A percentile compares a stretch with the other conserved stretches of the same genome.
phyloP scores from a whole-genome alignment of 2,888 invertebrate genomes.

The Rhyacophila evoluta region DNA sequence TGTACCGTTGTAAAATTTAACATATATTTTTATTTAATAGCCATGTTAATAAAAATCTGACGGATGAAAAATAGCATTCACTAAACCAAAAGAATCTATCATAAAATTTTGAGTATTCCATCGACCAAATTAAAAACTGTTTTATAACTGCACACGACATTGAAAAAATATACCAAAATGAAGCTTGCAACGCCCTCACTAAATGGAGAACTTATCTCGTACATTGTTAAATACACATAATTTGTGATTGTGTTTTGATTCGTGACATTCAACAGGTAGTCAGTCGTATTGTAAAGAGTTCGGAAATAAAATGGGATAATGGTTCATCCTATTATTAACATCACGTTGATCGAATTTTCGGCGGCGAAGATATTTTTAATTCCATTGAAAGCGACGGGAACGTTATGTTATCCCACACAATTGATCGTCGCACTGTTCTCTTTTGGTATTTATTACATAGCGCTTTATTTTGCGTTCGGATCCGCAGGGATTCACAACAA shows the following conservation, averaged over 20 bases:
- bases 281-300: neutral
- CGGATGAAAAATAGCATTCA: too few relatives aligned
- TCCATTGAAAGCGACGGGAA: neutral
- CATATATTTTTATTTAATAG: too few relatives aligned
- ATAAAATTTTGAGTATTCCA: too few relatives aligned
- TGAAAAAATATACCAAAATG: too few relatives aligned
- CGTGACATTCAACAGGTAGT: neutral
- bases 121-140: too few relatives aligned
- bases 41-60: too few relatives aligned
- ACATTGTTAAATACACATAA: neutral
- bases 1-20: too few relatives aligned
- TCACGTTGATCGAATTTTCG: neutral
- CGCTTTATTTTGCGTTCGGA: neutral
- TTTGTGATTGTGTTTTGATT: too few relatives aligned
- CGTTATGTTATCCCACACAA: neutral
- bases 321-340: conserved; percentile 8
- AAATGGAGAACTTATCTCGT: too few relatives aligned
- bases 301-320: neutral
- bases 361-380: neutral
- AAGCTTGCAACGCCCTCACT: too few relatives aligned
- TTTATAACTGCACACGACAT: too few relatives aligned
- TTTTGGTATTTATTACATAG: conserved; percentile 4
- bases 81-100: too few relatives aligned
- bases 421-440: neutral
- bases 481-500: neutral